phyloP scores from a whole-genome alignment of 2,113 vertebrate genomes.

The Macrotus californicus region DNA sequence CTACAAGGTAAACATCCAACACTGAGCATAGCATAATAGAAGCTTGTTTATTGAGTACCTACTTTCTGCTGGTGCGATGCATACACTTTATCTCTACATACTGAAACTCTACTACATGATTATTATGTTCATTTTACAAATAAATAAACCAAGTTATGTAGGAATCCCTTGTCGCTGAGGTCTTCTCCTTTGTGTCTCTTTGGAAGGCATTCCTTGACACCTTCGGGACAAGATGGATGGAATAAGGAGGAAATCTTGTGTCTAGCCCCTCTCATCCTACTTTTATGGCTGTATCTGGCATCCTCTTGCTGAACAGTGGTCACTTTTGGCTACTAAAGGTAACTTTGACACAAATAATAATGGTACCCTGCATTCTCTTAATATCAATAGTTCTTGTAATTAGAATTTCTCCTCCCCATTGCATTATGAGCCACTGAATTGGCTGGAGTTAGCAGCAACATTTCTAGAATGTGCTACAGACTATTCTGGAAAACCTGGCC shows the following conservation, averaged over 20 bases:
- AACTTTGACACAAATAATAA: neutral
- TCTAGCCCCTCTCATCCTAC: neutral
- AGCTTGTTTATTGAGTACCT: neutral
- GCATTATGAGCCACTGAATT: conserved; percentile 38
- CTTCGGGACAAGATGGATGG: neutral
- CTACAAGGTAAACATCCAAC: neutral
- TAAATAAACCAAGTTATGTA: conserved; percentile 4
- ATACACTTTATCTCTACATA: neutral
- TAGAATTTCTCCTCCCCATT: conserved; percentile 6
- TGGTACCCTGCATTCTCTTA: neutral
- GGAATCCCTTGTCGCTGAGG: neutral
- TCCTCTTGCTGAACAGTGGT: neutral
- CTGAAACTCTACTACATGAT: neutral
- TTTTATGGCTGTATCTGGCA: neutral
- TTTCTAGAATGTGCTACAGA: conserved; percentile 20
- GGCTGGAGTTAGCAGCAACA: neutral
- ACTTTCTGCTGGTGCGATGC: neutral
- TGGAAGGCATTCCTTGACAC: neutral
- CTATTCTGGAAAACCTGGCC: conserved; percentile 30
- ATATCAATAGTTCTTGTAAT: neutral
- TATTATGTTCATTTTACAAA: neutral
- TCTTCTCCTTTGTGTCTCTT: neutral
- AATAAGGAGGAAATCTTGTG: neutral
- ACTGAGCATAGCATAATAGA: neutral
- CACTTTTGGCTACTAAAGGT: neutral